These are phyloP conservation scores for Pygoscelis antarcticus DNA, from an alignment of 2,113 vertebrate species.

Conservation along the genomic window DNA sequence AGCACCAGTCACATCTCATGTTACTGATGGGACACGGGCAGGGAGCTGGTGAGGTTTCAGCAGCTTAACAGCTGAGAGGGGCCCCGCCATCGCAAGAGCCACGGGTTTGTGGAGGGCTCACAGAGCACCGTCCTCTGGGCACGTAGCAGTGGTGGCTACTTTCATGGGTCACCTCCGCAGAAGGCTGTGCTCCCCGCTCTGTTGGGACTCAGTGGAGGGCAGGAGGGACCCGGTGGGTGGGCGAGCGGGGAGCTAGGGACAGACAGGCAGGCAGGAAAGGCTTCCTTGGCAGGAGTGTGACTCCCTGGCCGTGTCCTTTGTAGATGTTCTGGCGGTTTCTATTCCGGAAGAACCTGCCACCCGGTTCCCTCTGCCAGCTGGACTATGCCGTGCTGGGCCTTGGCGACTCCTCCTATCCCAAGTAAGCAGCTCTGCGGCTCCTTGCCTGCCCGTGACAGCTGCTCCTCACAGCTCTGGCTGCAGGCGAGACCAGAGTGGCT, in stretches of 20 bases:
- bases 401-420: constrained; percentile 93
- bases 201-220: background rate
- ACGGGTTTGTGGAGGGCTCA: background rate
- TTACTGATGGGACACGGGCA: background rate
- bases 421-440: constrained; percentile 74
- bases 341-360: constrained; percentile 87
- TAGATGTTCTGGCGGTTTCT: constrained; percentile 95
- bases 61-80: background rate
- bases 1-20: background rate
- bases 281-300: background rate
- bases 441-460: background rate
- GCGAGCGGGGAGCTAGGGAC: fast-evolving
- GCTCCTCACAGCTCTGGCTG: background rate
- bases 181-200: fast-evolving
- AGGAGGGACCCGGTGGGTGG: background rate
- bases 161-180: background rate
- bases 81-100: background rate
- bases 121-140: background rate
- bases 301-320: background rate
- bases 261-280: background rate
- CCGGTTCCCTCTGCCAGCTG: constrained; percentile 82
- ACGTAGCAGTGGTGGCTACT: background rate
- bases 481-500: background rate
- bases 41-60: background rate
- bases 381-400: constrained; percentile 91